Evolutionary conservation across 2,888 invertebrate genomes (phyloP), one percentile per base, ranked within the genome.

Genomic region (Oxyteleia sp.): DNA sequence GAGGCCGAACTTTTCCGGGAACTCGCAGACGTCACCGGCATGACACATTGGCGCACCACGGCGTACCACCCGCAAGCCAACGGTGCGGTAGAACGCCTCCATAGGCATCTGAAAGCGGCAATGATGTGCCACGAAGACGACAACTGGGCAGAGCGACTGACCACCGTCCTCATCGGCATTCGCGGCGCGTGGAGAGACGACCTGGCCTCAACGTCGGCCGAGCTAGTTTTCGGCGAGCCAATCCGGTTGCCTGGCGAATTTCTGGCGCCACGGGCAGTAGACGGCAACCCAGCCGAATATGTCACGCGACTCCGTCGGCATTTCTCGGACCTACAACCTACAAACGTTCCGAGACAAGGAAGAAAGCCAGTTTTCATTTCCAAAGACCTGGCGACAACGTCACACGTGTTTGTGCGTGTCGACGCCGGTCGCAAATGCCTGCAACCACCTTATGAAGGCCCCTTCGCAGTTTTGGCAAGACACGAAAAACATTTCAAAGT

Each of bases 141-240:
- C 0, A 10, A 29, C 10, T 79, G 64, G 79, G 13, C 84, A 0
- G 86, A 87, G 53, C 47, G 53, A 1, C 82, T 90, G 1, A 87
- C 89, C 1, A 61, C 81, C 0, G 85, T 89, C 11, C 78, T 89
- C 0, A 74, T 89, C 3, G 89, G 88, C 3, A 86, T 90, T 0
- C 74, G 88, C 35, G 61, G 84, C n/a, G 87, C 89, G 1, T 89
- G 89, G 23, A 68, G 85, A 38, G 38, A 57, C 10, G 57, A 57
- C 20, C n/a, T 35, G 1, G 15, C 7, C 35, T 2, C 57, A 5
- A 38, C 57, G 11, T n/a, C 57, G n/a, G 57, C 57, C 0, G 57
- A 57, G 16, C 38, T 57, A 1, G 32, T 53, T 10, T 53, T 16
- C 13, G 53, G 53, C n/a, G 53, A 53, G 10, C 29, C 53, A 10